Base-by-base conservation (phyloP, 2,888 invertebrate genomes). In the Cerastoderma edule region DNA sequence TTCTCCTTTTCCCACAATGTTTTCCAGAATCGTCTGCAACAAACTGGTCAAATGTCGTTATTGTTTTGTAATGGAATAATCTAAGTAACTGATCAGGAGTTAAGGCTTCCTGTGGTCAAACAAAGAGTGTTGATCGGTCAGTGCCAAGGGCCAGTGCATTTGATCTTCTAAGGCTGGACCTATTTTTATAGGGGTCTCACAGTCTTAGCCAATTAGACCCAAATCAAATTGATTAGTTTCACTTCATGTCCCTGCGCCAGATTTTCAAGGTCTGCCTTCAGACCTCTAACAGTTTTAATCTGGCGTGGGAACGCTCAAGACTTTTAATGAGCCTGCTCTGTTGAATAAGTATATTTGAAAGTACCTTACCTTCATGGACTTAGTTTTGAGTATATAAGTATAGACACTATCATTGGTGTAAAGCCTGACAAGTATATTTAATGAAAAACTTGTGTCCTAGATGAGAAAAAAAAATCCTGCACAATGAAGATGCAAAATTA, bases 171-270 rank as follows among this genome's bases (percentile, higher is more conserved):
- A n/a, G 27, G 27, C 53, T 22, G 53, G 22, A 27, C 53, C 39
- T 35, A 22, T 19, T 32, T 56, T 56, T 56, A 56, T 39, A 22
- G 3, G 39, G 4, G 24, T 60, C 24, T 39, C 39, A 60, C 22
- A 39, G 60, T 60, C 24, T 19, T 60, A 60, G 32, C 39, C 39
- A 39, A 60, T 60, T 60, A 60, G 50, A n/a, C 27, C 24, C 27
- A 60, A 60, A 33, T 27, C 60, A 24, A 60, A 60, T 60, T 60
- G 60, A 60, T 60, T 39, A 60, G 35, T 60, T 60, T 39, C 35
- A 60, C 35, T 60, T 39, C 35, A 22, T 22, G 22, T 39, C 60
- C 19, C 60, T 39, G 60, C 60, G n/a, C n/a, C 35, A 39, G 60
- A 24, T 60, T 6, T 60, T 33, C 39, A 16, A 33, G 1, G 33